These are phyloP conservation scores for Drosophila pegasa DNA, from an alignment of 2,888 invertebrate genomes.

Conservation along the genomic window DNA sequence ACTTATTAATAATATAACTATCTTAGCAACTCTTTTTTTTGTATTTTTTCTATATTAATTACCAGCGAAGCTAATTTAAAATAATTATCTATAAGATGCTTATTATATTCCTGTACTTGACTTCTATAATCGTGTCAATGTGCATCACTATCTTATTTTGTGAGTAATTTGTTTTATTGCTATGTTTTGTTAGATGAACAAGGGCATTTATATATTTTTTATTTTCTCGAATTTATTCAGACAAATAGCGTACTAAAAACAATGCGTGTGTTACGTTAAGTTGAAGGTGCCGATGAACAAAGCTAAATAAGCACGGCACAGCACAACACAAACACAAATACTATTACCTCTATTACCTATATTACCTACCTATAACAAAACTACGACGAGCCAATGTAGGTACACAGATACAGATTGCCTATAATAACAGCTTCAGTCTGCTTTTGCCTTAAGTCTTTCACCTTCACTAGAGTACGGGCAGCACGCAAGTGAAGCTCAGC, in stretches of 20 bases:
- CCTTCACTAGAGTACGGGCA: slow-evolving; percentile 56
- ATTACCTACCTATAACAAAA: slow-evolving; percentile 11
- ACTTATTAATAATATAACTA: neutral
- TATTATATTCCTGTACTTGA: slow-evolving; percentile 56
- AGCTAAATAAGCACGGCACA: slow-evolving; percentile 51
- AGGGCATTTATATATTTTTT: slow-evolving; percentile 58
- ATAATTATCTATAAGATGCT: slow-evolving; percentile 4
- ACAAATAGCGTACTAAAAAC: slow-evolving; percentile 47
- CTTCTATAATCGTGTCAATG: slow-evolving; percentile 61
- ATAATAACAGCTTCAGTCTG: slow-evolving; percentile 53
- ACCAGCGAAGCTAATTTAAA: slow-evolving; percentile 14
- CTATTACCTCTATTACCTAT: slow-evolving; percentile 19
- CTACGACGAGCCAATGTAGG: slow-evolving; percentile 6
- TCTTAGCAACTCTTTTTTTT: neutral
- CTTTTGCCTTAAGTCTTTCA: slow-evolving; percentile 52
- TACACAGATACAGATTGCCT: slow-evolving; percentile 13
- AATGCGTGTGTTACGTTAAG: slow-evolving; percentile 73
- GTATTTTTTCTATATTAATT: neutral
- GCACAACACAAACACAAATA: neutral
- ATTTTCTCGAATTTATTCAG: slow-evolving; percentile 24
- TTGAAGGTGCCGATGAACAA: slow-evolving; percentile 74
- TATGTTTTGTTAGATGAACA: slow-evolving; percentile 52
- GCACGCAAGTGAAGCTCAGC: slow-evolving; percentile 41
- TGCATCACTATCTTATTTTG: slow-evolving; percentile 51
- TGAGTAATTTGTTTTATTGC: slow-evolving; percentile 37